Evolutionary conservation across 2,888 invertebrate genomes (phyloP).

Genomic region (Parasteatoda lunata): DNA sequence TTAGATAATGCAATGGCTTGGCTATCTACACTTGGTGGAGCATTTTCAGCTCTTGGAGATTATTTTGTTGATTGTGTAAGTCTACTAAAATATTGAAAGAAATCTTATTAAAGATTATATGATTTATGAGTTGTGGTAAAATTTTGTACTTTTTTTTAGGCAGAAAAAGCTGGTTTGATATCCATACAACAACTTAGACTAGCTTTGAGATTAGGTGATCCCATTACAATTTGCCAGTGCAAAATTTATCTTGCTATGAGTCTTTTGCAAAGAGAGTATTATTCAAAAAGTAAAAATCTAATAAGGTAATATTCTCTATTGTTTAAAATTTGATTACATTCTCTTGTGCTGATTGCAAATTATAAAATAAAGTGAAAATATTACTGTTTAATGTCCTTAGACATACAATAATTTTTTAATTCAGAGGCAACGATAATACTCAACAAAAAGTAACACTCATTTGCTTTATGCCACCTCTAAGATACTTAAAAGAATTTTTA

Average conservation of each 20-base stretch:
- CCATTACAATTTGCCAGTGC: slow-evolving; percentile 86
- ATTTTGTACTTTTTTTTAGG: slow-evolving; percentile 77
- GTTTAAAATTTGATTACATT: background rate
- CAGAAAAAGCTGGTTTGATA: slow-evolving; percentile 90
- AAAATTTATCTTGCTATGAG: slow-evolving; percentile 90
- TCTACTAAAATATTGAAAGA: background rate
- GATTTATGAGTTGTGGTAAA: background rate
- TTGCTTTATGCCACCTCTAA: too few species aligned
- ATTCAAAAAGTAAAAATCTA: slow-evolving; percentile 53
- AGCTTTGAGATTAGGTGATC: slow-evolving; percentile 87
- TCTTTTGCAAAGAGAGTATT: slow-evolving; percentile 84
- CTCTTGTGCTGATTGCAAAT: background rate
- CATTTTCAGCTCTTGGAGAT: slow-evolving; percentile 92
- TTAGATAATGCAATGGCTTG: slow-evolving; percentile 85
- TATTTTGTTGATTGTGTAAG: slow-evolving; percentile 80
- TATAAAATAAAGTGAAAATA: background rate
- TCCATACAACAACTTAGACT: slow-evolving; percentile 87
- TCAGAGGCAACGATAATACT: too few species aligned
- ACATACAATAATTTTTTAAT: too few species aligned
- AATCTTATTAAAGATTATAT: background rate
- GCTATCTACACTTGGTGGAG: slow-evolving; percentile 96
- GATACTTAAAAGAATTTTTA: too few species aligned
- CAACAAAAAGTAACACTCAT: too few species aligned
- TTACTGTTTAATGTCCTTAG: too few species aligned
- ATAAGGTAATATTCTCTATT: slow-evolving; percentile 45